Base-by-base conservation (phyloP, 2,113 vertebrate genomes). In the Laticauda laticaudata region DNA sequence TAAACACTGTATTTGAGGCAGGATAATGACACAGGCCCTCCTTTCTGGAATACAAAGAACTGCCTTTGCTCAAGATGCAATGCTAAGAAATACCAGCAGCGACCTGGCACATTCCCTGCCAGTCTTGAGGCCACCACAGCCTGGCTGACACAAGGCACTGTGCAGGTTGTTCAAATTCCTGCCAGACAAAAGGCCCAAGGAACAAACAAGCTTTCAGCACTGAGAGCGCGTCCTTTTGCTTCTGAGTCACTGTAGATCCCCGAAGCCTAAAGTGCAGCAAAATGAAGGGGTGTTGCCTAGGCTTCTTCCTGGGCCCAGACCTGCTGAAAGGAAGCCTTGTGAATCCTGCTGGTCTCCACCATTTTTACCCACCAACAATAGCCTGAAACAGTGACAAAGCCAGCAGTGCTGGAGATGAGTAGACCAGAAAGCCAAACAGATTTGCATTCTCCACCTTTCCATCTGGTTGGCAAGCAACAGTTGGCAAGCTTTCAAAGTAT, bases 251-350 rank as follows among this genome's bases (percentile, higher is more conserved):
- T 95, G 87, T 90, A 94, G 95, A 91, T 90, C 95, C 93, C 85
- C 95, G 91, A 89, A 89, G 55, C 69, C 26, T 54, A 90, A 93
- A 93, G 88, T 87, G 86, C 88, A 87, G 93, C 57, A 94, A 95
- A 96, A 94, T 0, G 88, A 24, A 93, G 88, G 93, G 94, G 91
- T 97, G 48, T 93, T 93, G 91, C 94, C 94, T 94, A 21, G 29
- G 94, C 91, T 64, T 96, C 93, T 93, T 86, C 92, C 94, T 91
- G 55, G 95, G 86, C 92, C 89, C 86, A 96, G 96, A 95, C 91
- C 4, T 56, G 95, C 94, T 95, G 20, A 81, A 81, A 91, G 29
- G 18, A 48, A 12, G 48, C 21, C 34, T 14, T 85, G 51, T 24
- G 10, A 21, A 53, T n/a, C 61, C 43, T 61, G 43, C 4, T n/a